These are phyloP conservation scores for Teleogryllus oceanicus DNA, from an alignment of 2,888 invertebrate species.

Conservation along the genomic window DNA sequence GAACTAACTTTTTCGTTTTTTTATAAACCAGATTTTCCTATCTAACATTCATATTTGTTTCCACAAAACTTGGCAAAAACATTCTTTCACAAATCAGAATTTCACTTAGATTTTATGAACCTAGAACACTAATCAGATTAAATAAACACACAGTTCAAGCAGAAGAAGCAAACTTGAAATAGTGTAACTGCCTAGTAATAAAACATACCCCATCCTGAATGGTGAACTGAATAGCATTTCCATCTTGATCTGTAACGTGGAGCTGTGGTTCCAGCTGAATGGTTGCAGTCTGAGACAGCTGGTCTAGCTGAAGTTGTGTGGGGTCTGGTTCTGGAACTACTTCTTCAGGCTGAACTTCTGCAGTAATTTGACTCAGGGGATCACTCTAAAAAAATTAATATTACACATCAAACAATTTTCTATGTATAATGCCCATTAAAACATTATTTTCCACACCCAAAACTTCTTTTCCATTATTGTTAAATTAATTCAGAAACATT, in stretches of 20 bases:
- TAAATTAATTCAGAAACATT: no score
- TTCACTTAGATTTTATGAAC: no score
- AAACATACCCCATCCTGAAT: constrained; percentile 61
- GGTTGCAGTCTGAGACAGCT: not conserved
- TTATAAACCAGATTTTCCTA: no score
- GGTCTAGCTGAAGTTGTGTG: not conserved
- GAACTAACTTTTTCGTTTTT: no score
- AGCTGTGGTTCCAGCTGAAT: constrained; percentile 25
- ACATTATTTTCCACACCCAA: no score
- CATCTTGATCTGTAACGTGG: constrained; percentile 61
- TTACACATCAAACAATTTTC: no score
- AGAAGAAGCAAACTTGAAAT: not conserved
- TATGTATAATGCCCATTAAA: no score
- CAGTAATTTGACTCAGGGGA: not conserved
- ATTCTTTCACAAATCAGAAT: no score
- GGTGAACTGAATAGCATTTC: constrained; percentile 65
- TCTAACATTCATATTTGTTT: no score
- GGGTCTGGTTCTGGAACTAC: not conserved
- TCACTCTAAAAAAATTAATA: not conserved
- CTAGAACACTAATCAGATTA: not conserved
- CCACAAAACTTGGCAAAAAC: no score
- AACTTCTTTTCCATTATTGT: no score
- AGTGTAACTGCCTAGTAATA: not conserved
- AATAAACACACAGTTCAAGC: not conserved
- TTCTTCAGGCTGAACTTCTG: not conserved